Conservation (phyloP, 1,140 invertebrate species). For the Heliconius nattereri region DNA sequence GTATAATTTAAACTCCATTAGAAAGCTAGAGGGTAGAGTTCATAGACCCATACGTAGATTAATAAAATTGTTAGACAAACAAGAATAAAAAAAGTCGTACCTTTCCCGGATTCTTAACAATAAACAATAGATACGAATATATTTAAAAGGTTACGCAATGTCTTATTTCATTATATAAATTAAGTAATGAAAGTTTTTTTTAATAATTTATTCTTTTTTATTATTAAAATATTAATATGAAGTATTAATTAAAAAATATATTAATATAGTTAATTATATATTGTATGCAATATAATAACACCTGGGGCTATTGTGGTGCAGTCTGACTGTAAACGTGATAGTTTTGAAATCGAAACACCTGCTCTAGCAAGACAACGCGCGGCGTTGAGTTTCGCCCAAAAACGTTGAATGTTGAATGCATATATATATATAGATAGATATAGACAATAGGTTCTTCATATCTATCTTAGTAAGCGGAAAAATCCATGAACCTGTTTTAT, state of each 20-base stretch:
- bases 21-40: background rate
- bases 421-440: no score
- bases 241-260: background rate
- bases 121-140: background rate
- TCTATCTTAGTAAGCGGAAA: no score
- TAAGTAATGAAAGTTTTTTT: constrained; percentile 3
- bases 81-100: background rate
- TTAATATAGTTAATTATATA: background rate
- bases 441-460: no score
- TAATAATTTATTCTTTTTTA: background rate
- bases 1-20: background rate
- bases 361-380: no score
- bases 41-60: background rate
- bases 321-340: no score
- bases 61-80: background rate
- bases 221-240: background rate
- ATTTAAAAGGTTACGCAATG: background rate
- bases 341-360: no score
- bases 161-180: background rate
- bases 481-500: no score
- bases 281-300: background rate
- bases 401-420: no score
- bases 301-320: no score
- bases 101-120: background rate
- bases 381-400: no score